A percentile compares a stretch with the other conserved stretches of the same genome.
Evolutionary conservation across 2,888 invertebrate species (phyloP).

Genomic region (Cataglyphis livida): DNA sequence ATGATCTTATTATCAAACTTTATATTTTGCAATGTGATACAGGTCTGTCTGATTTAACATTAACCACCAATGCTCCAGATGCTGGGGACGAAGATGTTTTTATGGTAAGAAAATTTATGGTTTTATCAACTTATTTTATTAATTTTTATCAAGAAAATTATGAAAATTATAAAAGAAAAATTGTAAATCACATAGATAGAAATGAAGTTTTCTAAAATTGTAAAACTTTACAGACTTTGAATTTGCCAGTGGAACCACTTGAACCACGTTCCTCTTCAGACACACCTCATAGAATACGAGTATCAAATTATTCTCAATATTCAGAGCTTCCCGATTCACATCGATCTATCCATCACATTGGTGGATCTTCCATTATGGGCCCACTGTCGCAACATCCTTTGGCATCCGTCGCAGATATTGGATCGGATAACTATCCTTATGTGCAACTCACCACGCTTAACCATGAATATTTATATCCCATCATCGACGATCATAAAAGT

Average conservation of each 20-base stretch:
- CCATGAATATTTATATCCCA: slow-evolving; percentile 96
- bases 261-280: slow-evolving; percentile 90
- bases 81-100: slow-evolving; percentile 97
- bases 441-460: slow-evolving; percentile 92
- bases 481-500: slow-evolving; percentile 87
- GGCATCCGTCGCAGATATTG: slow-evolving; percentile 76
- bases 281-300: slow-evolving; percentile 76
- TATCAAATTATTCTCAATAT: slow-evolving; percentile 81
- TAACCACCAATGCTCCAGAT: slow-evolving; percentile 90
- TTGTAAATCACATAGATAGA: background rate
- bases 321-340: slow-evolving; percentile 80
- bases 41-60: slow-evolving; percentile 92
- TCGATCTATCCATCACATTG: slow-evolving; percentile 81
- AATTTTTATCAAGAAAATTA: background rate
- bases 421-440: slow-evolving; percentile 92
- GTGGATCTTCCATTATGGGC: slow-evolving; percentile 73
- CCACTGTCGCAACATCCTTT: slow-evolving; percentile 78
- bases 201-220: slow-evolving; percentile 23
- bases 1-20: slow-evolving; percentile 48
- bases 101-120: slow-evolving; percentile 90
- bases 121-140: background rate
- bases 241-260: slow-evolving; percentile 93
- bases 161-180: background rate
- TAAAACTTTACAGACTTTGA: slow-evolving; percentile 90
- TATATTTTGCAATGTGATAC: slow-evolving; percentile 73